Base-by-base conservation (phyloP, 2,888 invertebrate species). In the Keiferia lycopersicella region DNA sequence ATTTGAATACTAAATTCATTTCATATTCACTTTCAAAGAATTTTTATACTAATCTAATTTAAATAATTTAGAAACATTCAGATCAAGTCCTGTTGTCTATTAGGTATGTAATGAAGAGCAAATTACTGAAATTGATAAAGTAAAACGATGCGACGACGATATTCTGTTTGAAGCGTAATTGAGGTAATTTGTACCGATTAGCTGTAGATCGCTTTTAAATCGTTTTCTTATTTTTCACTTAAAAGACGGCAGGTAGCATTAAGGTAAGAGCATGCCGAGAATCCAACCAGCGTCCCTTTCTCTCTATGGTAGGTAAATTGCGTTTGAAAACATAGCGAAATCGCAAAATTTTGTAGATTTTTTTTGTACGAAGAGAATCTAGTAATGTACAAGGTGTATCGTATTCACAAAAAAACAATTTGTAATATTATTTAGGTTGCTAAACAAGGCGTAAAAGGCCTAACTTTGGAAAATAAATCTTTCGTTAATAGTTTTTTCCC, bases 121-220 rank as follows among this genome's bases (percentile, higher is more conserved):
- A 41, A 41, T 41, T 41, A 41, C 14, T 41, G 41, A 41, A 41
- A 41, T 41, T 41, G 41, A 41, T 12, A 14, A 41, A 41, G 14
- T 41, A 41, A 39, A 41, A 41, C 41, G 41, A 41, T 14, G 41
- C 41, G 41, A 14, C 41, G 41, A 7, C 41, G n/a, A 14, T 41
- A 41, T 41, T 41, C 41, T 41, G 14, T 41, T 41, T 41, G 41
- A 14, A 41, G 41, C 41, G 41, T 41, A 41, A 41, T 41, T 41
- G 12, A 41, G 8, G 41, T 41, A 41, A 41, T 41, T 41, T 41
- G 14, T 41, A 41, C 41, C 41, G 41, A 41, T 41, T 14, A 41
- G 41, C 41, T 41, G 4, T 6, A 10, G 45, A 50, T 50, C 20
- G 20, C 10, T 50, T 11, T 20, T 6, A 10, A n/a, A 50, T 50